Evolutionary conservation across 2,888 invertebrate species (phyloP).

Genomic region (Cremastinae sp.): DNA sequence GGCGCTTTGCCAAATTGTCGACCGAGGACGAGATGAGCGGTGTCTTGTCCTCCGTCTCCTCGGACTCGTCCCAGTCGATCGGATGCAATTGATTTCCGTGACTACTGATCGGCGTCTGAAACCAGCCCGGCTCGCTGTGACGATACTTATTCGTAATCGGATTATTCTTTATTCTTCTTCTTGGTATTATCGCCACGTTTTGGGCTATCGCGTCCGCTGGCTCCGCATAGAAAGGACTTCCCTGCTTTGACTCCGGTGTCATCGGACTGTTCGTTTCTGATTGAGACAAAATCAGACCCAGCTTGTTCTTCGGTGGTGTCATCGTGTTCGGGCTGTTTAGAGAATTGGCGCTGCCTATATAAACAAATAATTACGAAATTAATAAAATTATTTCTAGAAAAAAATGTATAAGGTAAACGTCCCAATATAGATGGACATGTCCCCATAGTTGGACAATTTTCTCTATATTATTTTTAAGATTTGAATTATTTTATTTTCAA

Average conservation of each 20-base stretch:
- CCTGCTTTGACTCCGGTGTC: conserved; percentile 84
- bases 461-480: too few species aligned
- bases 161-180: conserved; percentile 73
- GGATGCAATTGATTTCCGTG: conserved; percentile 74
- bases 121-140: conserved; percentile 78
- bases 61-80: conserved; percentile 78
- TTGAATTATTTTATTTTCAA: too few species aligned
- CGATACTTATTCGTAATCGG: conserved; percentile 75
- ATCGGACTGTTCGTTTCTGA: conserved; percentile 77
- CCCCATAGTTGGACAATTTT: too few species aligned
- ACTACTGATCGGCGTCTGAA: conserved; percentile 70
- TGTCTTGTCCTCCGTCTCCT: conserved; percentile 77
- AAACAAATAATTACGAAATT: conserved; percentile 14
- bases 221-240: conserved; percentile 94
- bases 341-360: conserved; percentile 83
- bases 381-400: neutral
- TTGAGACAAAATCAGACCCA: conserved; percentile 73
- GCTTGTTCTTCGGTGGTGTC: conserved; percentile 77
- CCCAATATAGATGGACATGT: too few species aligned
- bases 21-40: conserved; percentile 85
- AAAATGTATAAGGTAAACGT: too few species aligned
- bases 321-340: conserved; percentile 80
- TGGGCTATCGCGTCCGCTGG: conserved; percentile 91
- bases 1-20: conserved; percentile 83
- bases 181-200: conserved; percentile 70